Conservation (phyloP, 2,113 vertebrate species). For the Danionella cerebrum region DNA sequence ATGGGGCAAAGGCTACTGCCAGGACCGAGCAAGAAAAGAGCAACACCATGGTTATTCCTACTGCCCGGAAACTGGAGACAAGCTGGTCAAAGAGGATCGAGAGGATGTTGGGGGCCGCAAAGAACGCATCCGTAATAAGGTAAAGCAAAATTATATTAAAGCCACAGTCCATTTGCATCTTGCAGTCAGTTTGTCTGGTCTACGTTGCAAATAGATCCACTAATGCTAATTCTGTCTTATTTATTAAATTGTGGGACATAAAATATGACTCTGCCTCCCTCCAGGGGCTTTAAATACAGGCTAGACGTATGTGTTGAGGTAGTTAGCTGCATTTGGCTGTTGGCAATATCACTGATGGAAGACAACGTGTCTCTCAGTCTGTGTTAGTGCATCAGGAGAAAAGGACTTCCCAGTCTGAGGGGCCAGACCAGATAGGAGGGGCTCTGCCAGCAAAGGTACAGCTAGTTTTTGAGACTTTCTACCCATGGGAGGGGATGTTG, state of each 20-base stretch:
- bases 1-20: conserved; percentile 82
- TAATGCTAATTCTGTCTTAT: background rate
- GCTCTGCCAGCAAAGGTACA: conserved; percentile 51
- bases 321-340: conserved; percentile 41
- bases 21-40: conserved; percentile 82
- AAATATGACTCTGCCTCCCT: conserved; percentile 31
- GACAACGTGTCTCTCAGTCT: conserved; percentile 51
- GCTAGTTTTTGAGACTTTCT: conserved; percentile 45
- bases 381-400: conserved; percentile 55
- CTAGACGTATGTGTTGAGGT: conserved; percentile 37
- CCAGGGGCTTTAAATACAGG: conserved; percentile 35
- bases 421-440: conserved; percentile 54
- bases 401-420: conserved; percentile 54
- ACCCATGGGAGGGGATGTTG: conserved; percentile 36
- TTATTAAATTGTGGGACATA: conserved; percentile 19
- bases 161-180: background rate
- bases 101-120: conserved; percentile 77
- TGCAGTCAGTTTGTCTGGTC: conserved; percentile 21
- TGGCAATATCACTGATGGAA: conserved; percentile 44
- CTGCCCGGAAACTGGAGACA: conserved; percentile 73
- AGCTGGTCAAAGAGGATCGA: conserved; percentile 78
- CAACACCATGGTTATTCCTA: conserved; percentile 72
- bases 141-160: conserved; percentile 43
- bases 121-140: conserved; percentile 88
- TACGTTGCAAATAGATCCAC: conserved; percentile 4